Base-by-base conservation (phyloP, 1,140 invertebrate genomes). In the Papilio machaon region DNA sequence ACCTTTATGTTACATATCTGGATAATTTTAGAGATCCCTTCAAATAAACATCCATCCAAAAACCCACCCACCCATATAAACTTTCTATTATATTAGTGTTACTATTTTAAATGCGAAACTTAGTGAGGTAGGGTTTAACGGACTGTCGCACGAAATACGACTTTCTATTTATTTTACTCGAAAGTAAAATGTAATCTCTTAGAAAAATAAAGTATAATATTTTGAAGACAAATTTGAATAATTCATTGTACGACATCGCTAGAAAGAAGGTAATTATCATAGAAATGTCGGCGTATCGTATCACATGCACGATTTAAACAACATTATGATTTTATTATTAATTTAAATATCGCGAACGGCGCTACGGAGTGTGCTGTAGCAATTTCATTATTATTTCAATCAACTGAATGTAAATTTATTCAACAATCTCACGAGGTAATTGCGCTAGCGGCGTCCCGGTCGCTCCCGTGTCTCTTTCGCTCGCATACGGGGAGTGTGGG, bases 301-400 rank as follows among this genome's bases (percentile, higher is more conserved):
- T 88, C 86, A 87, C 87, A 89, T 91, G 85, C 87, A 87, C 91
- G 91, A 92, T 94, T 92, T 91, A 88, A 91, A 88, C 89, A 92
- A 91, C 89, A 94, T 91, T 92, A 94, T 92, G 89, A 94, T 94
- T 92, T 92, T 94, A 94, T 92, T 94, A 94, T 93, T 93, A 92
- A 94, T 94, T 93, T 94, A 94, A 93, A 93, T 93, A 93, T 92
- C 89, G 88, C 88, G 89, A 89, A 90, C 89, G 89, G 88, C 87
- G 88, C 89, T 89, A 86, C 89, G 87, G 90, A 92, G 91, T 92
- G 87, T 91, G 89, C 91, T 88, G 88, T 90, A 92, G 91, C 92
- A 93, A 94, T 93, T 93, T 94, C 93, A 93, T 94, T 94, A 94
- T 94, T 94, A 94, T 94, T 93, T 94, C 93, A 94, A 94, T 94